A percentile compares a stretch with the other conserved stretches of the same genome.
phyloP scores from a whole-genome alignment of 2,888 invertebrate genomes.

The Mechanitis messenoides region DNA sequence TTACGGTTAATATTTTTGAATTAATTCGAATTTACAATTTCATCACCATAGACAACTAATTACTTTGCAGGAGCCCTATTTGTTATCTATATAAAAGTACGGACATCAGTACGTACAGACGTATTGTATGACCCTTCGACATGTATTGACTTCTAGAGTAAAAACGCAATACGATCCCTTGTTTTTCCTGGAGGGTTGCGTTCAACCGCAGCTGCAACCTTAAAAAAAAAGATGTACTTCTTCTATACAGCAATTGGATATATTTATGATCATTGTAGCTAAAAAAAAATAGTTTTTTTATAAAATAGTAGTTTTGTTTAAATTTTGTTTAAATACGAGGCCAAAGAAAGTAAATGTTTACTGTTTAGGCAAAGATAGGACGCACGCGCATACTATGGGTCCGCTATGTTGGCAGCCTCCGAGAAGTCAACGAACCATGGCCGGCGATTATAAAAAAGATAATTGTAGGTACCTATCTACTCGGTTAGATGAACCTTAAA shows the following conservation, averaged over 20 bases:
- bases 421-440: conserved; percentile 66
- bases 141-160: neutral
- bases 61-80: no score
- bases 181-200: conserved; percentile 1
- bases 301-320: neutral
- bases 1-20: no score
- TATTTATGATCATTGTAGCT: neutral
- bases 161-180: neutral
- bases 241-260: neutral
- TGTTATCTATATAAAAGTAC: neutral
- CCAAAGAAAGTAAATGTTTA: conserved; percentile 40
- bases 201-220: neutral
- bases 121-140: conserved; percentile 1
- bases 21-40: no score
- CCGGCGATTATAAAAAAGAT: conserved; percentile 70
- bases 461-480: conserved; percentile 47
- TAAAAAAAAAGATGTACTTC: neutral
- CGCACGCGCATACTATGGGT: conserved; percentile 50
- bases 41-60: no score
- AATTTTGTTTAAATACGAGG: conserved; percentile 31
- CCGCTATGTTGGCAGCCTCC: conserved; percentile 69
- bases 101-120: neutral
- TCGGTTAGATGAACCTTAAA: conserved; percentile 22
- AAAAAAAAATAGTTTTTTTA: neutral
- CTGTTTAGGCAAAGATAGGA: conserved; percentile 49